Evolutionary conservation across 1,140 invertebrate species (phyloP).

Genomic region (Heliconius nattereri): DNA sequence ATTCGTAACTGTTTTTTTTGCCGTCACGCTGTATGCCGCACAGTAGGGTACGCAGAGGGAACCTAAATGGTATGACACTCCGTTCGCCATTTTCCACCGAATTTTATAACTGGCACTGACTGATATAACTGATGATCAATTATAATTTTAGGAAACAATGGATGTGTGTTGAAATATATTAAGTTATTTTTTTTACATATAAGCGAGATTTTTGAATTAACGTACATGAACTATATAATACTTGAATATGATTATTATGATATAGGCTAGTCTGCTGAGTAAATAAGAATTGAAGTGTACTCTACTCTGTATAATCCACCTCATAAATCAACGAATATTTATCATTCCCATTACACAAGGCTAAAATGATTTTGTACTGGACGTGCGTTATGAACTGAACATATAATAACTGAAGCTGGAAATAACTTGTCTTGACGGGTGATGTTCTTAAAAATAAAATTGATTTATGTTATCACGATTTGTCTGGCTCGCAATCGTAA

Average conservation of each 20-base stretch:
- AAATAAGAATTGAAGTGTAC: background rate
- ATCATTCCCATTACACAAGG: background rate
- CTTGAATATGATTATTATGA: background rate
- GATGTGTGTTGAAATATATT: no score
- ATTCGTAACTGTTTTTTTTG: no score
- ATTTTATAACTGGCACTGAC: no score
- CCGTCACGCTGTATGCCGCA: no score
- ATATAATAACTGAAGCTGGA: conserved; percentile 49
- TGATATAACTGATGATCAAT: no score
- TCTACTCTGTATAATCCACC: background rate
- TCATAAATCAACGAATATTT: conserved; percentile 1
- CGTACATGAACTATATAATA: background rate
- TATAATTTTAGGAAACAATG: no score
- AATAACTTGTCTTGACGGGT: conserved; percentile 53
- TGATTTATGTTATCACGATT: conserved; percentile 60
- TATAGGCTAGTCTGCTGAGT: background rate
- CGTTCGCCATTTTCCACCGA: no score
- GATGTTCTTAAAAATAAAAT: conserved; percentile 64
- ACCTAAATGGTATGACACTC: no score
- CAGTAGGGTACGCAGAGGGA: no score
- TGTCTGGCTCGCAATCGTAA: conserved; percentile 45
- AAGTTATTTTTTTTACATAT: background rate
- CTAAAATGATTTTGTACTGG: background rate
- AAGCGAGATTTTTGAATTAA: background rate
- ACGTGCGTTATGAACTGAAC: conserved; percentile 16